Evolutionary conservation across 2,888 invertebrate species (phyloP), one percentile per base, ranked within the genome.

Genomic region (Therioaphis trifolii): DNA sequence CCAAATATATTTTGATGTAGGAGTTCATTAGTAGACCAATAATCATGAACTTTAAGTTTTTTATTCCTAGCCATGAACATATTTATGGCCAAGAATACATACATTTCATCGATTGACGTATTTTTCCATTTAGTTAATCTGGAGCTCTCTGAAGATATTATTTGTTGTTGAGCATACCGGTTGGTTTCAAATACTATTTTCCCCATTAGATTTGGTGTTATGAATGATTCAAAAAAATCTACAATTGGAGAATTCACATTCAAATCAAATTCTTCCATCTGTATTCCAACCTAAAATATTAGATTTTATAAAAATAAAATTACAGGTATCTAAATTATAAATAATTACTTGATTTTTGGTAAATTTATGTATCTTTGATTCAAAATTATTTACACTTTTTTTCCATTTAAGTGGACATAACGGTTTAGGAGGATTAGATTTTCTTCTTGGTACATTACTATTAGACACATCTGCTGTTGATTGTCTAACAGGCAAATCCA

Each of bases 1-100:
- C 49, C 27, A 49, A 72, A 72, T 49, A 72, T 49, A 66, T n/a
- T n/a, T 66, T 40, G 66, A 40, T 66, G 40, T 4, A 66, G 24
- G 4, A 40, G 40, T 66, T 66, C 40, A 66, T 66, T 66, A 35
- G 40, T 66, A 40, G 21, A 40, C 66, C 66, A 66, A 40, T 66
- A 66, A 66, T 40, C 40, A 40, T 40, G 12, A 40, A 66, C 40
- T 66, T 35, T 0, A n/a, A 66, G 12, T 40, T 40, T 66, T 66
- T 66, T 66, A 66, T 66, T 66, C 5, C 40, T 66, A 40, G 66
- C 66, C 66, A 40, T 66, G 4, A 66, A 66, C 66, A 40, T 66
- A 40, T 66, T 66, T 12, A 21, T 4, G 9, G 35, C 40, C 14
- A 66, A 66, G 12, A 66, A 40, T 3, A 66, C 3, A 40, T 40